phyloP scores from a whole-genome alignment of 1,140 invertebrate genomes.

The Olivierus martensii region DNA sequence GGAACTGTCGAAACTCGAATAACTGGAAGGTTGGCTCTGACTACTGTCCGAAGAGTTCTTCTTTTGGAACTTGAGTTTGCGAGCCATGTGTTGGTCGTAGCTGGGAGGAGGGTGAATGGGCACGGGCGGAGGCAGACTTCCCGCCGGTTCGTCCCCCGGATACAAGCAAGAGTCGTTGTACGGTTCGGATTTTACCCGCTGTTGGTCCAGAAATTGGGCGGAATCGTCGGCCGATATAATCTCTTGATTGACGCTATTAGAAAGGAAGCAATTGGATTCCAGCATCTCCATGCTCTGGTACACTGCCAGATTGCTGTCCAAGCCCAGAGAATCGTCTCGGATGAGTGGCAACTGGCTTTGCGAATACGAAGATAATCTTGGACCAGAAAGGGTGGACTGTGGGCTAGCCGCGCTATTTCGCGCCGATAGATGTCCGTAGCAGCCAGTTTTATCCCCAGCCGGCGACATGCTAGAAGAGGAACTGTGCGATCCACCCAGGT shows the following conservation, averaged over 20 bases:
- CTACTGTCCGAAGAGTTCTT: conserved; percentile 11
- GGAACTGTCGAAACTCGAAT: conserved; percentile 15
- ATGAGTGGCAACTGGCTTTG: not conserved
- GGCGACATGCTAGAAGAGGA: conserved; percentile 32
- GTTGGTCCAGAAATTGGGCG: not conserved
- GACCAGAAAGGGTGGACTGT: not conserved
- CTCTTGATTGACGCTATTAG: not conserved
- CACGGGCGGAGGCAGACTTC: not conserved
- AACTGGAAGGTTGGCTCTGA: conserved; percentile 8
- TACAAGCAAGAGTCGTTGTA: not conserved
- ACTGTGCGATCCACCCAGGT: conserved; percentile 65
- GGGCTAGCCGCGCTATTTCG: conserved; percentile 35
- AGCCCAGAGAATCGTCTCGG: conserved; percentile 1
- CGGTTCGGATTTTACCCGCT: conserved; percentile 2
- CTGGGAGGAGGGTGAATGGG: conserved; percentile 7
- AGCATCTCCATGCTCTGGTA: conserved; percentile 14
- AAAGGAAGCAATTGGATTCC: not conserved
- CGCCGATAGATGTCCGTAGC: conserved; percentile 84
- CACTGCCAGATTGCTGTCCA: conserved; percentile 6
- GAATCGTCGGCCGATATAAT: not conserved
- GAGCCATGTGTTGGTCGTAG: conserved; percentile 16
- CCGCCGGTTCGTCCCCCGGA: not conserved
- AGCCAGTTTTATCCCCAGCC: conserved; percentile 37
- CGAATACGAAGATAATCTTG: conserved; percentile 1
- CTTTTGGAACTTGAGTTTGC: conserved; percentile 9